Evolutionary conservation across 1,140 invertebrate genomes (phyloP).

Genomic region (Olivierus martensii): DNA sequence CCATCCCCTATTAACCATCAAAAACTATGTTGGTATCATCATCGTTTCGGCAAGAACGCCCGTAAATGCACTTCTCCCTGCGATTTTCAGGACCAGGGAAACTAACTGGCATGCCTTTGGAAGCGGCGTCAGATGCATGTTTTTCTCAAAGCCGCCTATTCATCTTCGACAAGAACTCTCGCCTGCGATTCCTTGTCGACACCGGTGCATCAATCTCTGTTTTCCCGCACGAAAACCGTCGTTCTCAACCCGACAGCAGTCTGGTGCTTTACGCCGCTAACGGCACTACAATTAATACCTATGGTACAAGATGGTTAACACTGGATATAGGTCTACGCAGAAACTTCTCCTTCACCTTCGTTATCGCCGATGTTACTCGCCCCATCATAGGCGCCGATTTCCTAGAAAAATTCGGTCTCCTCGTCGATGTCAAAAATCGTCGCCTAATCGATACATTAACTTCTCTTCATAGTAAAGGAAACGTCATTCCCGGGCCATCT

Average conservation of each 20-base stretch:
- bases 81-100: no score
- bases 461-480: no score
- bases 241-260: not conserved
- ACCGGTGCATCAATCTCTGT: slow-evolving; percentile 4
- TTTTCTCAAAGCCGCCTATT: no score
- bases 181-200: no score
- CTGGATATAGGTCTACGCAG: slow-evolving; percentile 5
- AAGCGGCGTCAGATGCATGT: not conserved
- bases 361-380: no score
- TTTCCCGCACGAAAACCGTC: no score
- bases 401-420: slow-evolving; percentile 2
- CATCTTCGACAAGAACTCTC: no score
- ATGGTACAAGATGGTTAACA: not conserved
- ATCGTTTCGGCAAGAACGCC: slow-evolving; percentile 7
- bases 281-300: no score
- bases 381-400: slow-evolving; percentile 15
- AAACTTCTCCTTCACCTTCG: not conserved
- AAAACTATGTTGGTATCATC: slow-evolving; percentile 13
- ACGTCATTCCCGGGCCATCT: no score
- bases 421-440: slow-evolving; percentile 1
- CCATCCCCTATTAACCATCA: no score
- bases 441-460: slow-evolving; percentile 1
- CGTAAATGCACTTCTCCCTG: slow-evolving; percentile 6
- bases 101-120: no score
- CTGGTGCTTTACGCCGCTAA: no score